A percentile compares a stretch with the other conserved stretches of the same genome.
Conservation (phyloP, 2,888 invertebrate species). For the Morpho achilles region DNA sequence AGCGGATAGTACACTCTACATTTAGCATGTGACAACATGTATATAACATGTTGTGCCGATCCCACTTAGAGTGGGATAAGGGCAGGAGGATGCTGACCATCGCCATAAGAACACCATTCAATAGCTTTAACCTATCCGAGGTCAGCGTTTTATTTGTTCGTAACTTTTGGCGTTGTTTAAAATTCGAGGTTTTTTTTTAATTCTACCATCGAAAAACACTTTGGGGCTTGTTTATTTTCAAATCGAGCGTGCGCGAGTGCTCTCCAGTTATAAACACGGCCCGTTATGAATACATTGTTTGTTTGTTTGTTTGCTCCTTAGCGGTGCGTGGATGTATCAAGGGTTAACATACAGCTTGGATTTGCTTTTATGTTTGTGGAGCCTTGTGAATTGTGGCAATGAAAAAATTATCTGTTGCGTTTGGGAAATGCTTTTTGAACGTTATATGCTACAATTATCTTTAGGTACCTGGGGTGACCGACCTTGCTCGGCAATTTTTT, state of each 20-base stretch:
- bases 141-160: conserved; percentile 26
- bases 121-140: conserved; percentile 16
- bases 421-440: no score
- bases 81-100: neutral
- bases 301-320: conserved; percentile 45
- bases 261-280: conserved; percentile 50
- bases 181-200: conserved; percentile 33
- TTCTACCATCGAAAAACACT: conserved; percentile 53
- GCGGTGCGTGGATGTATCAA: conserved; percentile 43
- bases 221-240: conserved; percentile 66
- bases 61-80: no score
- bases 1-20: no score
- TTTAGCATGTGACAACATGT: no score
- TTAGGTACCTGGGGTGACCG: no score
- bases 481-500: no score
- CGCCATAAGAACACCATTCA: conserved; percentile 11
- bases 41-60: no score
- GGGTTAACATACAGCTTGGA: conserved; percentile 46
- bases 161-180: conserved; percentile 38
- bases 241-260: conserved; percentile 59
- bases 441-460: no score
- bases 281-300: conserved; percentile 41
- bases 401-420: conserved; percentile 13
- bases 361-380: conserved; percentile 22
- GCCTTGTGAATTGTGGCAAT: conserved; percentile 21